A percentile compares a stretch with the other conserved stretches of the same genome.
Evolutionary conservation across 2,888 invertebrate genomes (phyloP).

Genomic region (Nomada ferruginata): DNA sequence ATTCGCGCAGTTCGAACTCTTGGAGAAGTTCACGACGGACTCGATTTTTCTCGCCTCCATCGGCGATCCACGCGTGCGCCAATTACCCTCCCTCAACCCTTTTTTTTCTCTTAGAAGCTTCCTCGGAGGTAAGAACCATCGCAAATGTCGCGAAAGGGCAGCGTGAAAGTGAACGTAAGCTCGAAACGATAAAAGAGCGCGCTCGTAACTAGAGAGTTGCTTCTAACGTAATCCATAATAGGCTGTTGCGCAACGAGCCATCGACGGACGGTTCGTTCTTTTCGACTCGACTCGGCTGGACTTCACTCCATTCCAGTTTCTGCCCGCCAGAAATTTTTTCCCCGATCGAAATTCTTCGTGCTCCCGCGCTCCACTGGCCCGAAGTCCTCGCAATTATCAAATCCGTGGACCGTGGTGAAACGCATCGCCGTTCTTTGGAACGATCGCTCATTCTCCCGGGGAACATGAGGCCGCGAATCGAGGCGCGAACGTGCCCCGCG

Average conservation of each 20-base stretch:
- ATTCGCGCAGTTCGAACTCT: slow-evolving; percentile 5
- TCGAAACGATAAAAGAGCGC: slow-evolving; percentile 9
- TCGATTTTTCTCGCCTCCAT: too few species aligned
- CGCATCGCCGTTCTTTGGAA: neutral
- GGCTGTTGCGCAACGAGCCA: slow-evolving; percentile 40
- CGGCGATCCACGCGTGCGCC: too few species aligned
- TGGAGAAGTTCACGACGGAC: slow-evolving; percentile 2
- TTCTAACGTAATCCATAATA: slow-evolving; percentile 49
- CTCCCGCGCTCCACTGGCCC: too few species aligned
- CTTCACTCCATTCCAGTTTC: slow-evolving; percentile 5
- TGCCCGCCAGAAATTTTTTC: neutral
- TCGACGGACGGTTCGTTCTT: slow-evolving; percentile 8
- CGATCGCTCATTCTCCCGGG: neutral
- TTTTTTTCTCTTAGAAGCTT: too few species aligned
- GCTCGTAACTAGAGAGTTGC: slow-evolving; percentile 13
- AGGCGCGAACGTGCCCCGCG: too few species aligned
- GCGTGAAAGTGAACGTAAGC: slow-evolving; percentile 39
- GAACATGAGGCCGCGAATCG: neutral
- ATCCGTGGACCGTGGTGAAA: slow-evolving; percentile 2
- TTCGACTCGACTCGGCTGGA: neutral
- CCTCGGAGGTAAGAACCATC: neutral
- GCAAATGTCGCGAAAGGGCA: slow-evolving; percentile 30
- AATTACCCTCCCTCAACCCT: too few species aligned
- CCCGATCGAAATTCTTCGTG: slow-evolving; percentile 2
- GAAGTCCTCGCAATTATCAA: neutral